A percentile compares a stretch with the other conserved stretches of the same genome.
Conservation (phyloP, 2,888 invertebrate genomes). For the Notodonta ziczac region DNA sequence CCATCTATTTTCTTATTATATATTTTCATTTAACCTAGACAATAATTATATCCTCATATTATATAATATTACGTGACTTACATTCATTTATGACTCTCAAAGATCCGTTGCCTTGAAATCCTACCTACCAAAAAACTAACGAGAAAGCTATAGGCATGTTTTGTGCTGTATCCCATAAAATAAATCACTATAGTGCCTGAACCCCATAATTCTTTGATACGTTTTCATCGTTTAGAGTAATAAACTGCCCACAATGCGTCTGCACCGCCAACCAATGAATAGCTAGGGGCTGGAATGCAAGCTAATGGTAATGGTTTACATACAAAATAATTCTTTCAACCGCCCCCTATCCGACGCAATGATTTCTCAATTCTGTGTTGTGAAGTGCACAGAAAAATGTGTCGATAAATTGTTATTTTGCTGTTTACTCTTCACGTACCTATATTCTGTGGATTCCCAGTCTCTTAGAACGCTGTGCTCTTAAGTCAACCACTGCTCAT, state of each 20-base stretch:
- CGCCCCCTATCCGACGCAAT: conserved; percentile 8
- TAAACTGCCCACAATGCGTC: conserved; percentile 40
- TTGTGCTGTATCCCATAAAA: neutral
- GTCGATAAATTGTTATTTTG: neutral
- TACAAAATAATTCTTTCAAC: conserved; percentile 47
- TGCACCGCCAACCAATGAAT: conserved; percentile 37
- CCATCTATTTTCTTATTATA: too few relatives aligned
- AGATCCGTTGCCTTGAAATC: neutral
- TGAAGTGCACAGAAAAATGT: neutral
- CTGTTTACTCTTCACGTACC: too few relatives aligned
- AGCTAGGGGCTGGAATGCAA: conserved; percentile 37
- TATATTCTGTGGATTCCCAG: too few relatives aligned
- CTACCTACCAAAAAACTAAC: neutral
- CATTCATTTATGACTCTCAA: too few relatives aligned
- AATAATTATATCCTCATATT: too few relatives aligned
- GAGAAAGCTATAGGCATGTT: neutral
- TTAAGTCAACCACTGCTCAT: too few relatives aligned
- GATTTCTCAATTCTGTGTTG: neutral
- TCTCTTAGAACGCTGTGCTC: too few relatives aligned
- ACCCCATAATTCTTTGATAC: conserved; percentile 26
- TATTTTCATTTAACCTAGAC: too few relatives aligned
- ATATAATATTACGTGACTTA: too few relatives aligned
- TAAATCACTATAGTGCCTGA: conserved; percentile 1
- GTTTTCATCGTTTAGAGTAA: conserved; percentile 32
- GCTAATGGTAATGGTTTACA: conserved; percentile 51